Evolutionary conservation across 2,113 vertebrate genomes (phyloP).

Genomic region (Dissostichus mawsoni): DNA sequence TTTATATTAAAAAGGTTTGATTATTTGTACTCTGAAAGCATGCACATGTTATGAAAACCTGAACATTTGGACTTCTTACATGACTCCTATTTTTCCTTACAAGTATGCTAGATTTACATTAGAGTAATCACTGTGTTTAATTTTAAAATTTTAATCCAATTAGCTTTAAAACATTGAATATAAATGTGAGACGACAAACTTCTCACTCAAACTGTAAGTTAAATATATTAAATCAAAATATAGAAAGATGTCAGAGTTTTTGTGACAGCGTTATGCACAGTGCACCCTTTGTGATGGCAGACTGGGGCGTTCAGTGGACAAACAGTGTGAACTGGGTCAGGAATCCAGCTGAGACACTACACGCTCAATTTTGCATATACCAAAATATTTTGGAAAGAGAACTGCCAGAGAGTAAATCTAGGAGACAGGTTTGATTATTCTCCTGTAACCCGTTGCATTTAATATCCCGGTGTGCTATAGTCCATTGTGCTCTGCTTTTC

Average conservation of each 20-base stretch:
- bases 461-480: constrained; percentile 25
- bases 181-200: not conserved
- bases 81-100: not conserved
- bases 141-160: not conserved
- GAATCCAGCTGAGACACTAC: constrained; percentile 72
- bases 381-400: constrained; percentile 70
- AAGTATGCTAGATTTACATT: too few species aligned
- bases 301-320: constrained; percentile 62
- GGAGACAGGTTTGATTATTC: constrained; percentile 71
- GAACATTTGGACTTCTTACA: not conserved
- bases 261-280: not conserved
- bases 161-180: not conserved
- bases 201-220: not conserved
- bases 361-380: constrained; percentile 73
- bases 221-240: not conserved
- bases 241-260: not conserved
- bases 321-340: constrained; percentile 73
- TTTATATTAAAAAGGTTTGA: not conserved
- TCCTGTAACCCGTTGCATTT: constrained; percentile 40
- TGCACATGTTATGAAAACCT: not conserved
- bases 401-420: constrained; percentile 64
- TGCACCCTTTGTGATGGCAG: constrained; percentile 17
- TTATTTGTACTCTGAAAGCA: not conserved
- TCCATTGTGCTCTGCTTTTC: constrained; percentile 5
- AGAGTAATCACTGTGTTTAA: too few species aligned